Conservation (phyloP, 2,113 vertebrate species). For the Myiozetetes cayanensis region DNA sequence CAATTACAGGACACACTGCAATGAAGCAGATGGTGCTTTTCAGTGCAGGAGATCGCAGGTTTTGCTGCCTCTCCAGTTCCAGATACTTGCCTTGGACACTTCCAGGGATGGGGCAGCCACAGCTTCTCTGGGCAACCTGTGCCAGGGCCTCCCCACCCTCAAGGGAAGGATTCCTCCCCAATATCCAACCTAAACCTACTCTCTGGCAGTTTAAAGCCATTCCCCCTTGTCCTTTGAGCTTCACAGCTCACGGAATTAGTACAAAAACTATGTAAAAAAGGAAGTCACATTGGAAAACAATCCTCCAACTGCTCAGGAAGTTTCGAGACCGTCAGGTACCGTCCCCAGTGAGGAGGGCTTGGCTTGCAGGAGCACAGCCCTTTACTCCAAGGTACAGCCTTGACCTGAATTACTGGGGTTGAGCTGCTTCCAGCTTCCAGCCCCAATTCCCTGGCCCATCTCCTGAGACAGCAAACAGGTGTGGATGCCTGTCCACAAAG, state of each 20-base stretch:
- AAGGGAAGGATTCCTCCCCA: not conserved
- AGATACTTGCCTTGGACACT: not conserved
- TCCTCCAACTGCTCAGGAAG: not conserved
- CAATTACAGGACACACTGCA: not conserved
- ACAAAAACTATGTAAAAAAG: not conserved
- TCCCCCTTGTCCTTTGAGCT: not conserved
- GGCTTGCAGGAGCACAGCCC: not conserved
- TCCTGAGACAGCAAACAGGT: not conserved
- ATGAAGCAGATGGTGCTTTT: not conserved
- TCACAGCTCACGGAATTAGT: not conserved
- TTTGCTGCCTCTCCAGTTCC: not conserved
- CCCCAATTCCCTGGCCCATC: not conserved
- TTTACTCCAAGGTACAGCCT: not conserved
- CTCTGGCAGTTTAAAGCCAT: not conserved
- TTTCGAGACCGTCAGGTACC: not conserved
- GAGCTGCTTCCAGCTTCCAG: not conserved
- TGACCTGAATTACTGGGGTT: not conserved
- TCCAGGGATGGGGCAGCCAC: not conserved
- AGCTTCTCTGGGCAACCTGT: not conserved
- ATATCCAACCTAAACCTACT: not conserved
- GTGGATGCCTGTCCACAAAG: not conserved
- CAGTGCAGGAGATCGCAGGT: not conserved
- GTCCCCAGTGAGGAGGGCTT: not conserved
- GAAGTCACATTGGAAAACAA: not conserved
- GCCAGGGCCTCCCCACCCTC: not conserved